Percentiles rank a stretch among this genome's conserved stretches.
phyloP scores from a whole-genome alignment of 2,888 invertebrate genomes.

The Acleris holmiana region DNA sequence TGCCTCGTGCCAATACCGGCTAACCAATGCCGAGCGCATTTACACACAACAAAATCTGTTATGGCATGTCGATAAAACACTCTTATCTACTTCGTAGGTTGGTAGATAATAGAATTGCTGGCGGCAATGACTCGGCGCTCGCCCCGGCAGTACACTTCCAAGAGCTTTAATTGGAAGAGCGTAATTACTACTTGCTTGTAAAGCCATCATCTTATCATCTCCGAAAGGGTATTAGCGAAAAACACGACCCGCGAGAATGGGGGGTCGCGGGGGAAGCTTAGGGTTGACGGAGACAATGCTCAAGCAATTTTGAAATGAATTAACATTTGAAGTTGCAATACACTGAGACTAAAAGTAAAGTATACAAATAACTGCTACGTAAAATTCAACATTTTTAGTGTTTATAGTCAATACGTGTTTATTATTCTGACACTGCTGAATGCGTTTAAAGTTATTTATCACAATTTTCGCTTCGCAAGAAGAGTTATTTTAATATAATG shows the following conservation, averaged over 20 bases:
- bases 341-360: background rate
- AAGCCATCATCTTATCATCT: constrained; percentile 82
- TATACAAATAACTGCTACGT: background rate
- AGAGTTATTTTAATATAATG: constrained; percentile 3
- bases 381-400: no score
- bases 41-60: constrained; percentile 34
- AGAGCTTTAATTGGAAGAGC: constrained; percentile 74
- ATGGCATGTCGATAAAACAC: constrained; percentile 31
- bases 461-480: background rate
- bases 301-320: constrained; percentile 1
- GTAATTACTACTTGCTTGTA: constrained; percentile 82
- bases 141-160: constrained; percentile 47
- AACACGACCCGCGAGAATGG: constrained; percentile 62
- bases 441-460: background rate
- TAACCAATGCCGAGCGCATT: constrained; percentile 30
- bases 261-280: constrained; percentile 43
- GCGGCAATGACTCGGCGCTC: constrained; percentile 58
- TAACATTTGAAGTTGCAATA: background rate
- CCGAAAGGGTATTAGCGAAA: constrained; percentile 79
- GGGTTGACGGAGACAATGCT: constrained; percentile 16
- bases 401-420: no score
- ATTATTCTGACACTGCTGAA: background rate
- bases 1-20: constrained; percentile 28
- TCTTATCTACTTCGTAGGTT: constrained; percentile 26
- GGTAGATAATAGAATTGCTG: constrained; percentile 31